Conservation (phyloP, 2,797 vertebrate genomes). For the Pachyuromys duprasi region DNA sequence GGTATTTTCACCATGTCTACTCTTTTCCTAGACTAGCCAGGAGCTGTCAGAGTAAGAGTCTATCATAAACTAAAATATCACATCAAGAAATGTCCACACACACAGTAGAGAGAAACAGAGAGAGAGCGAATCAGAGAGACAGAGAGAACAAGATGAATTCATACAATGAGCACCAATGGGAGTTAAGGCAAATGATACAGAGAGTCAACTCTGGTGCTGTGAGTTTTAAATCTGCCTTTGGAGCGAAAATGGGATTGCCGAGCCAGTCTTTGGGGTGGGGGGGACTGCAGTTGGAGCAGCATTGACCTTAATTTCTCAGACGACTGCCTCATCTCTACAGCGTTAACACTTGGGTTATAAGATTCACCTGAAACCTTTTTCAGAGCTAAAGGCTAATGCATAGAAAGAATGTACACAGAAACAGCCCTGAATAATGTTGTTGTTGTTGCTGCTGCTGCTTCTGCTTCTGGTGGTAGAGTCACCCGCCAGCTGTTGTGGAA, state of each 20-base stretch:
- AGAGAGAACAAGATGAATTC: background rate
- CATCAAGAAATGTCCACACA: background rate
- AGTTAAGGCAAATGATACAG: background rate
- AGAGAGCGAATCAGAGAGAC: too few species aligned
- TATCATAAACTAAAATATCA: background rate
- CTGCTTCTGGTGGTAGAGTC: background rate
- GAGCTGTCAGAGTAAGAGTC: slow-evolving; percentile 22
- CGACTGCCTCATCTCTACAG: background rate
- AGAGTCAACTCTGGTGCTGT: background rate
- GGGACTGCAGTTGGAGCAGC: background rate
- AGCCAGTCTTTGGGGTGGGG: background rate
- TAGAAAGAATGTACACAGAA: background rate
- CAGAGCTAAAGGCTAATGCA: background rate
- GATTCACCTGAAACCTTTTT: background rate
- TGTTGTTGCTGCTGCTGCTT: too few species aligned
- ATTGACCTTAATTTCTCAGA: background rate
- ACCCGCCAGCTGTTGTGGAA: background rate
- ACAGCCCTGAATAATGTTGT: background rate
- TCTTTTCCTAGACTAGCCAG: slow-evolving; percentile 9
- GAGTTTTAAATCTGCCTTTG: slow-evolving; percentile 32
- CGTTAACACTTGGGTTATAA: background rate
- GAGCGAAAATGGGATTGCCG: background rate
- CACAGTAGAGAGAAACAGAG: background rate
- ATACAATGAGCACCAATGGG: background rate
- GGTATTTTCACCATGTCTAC: background rate